Evolutionary conservation across 2,797 vertebrate species (phyloP).

Genomic region (Ambastaia sidthimunki): DNA sequence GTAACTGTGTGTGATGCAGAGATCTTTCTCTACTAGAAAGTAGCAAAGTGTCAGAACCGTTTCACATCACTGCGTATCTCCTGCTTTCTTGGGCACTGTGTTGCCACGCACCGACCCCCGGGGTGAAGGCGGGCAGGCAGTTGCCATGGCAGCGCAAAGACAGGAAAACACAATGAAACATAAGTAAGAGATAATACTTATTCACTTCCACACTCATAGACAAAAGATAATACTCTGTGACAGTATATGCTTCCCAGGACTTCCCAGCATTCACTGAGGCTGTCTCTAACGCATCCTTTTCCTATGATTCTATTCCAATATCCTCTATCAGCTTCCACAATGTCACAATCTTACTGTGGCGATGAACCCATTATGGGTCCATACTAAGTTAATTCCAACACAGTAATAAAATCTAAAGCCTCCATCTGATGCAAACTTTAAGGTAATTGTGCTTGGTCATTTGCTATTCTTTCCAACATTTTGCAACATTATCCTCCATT

Average conservation of each 20-base stretch:
- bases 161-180: conserved; percentile 38
- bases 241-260: conserved; percentile 28
- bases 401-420: background rate
- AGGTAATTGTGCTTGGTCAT: conserved; percentile 13
- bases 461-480: conserved; percentile 5
- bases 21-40: conserved; percentile 27
- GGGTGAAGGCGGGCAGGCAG: conserved; percentile 38
- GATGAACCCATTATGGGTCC: conserved; percentile 3
- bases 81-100: conserved; percentile 30
- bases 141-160: conserved; percentile 53
- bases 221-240: conserved; percentile 41
- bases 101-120: conserved; percentile 30
- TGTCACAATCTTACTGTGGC: background rate
- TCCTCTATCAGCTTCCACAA: conserved; percentile 7
- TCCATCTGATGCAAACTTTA: conserved; percentile 7
- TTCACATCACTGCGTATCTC: conserved; percentile 51
- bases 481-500: conserved; percentile 19
- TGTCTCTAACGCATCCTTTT: conserved; percentile 22
- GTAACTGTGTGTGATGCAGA: conserved; percentile 9
- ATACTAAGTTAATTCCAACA: conserved; percentile 20
- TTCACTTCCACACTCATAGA: conserved; percentile 26
- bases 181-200: conserved; percentile 39
- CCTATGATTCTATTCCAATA: background rate
- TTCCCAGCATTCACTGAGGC: conserved; percentile 3
- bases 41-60: conserved; percentile 45